Evolutionary conservation across 2,797 vertebrate species (phyloP).

Genomic region (Pteronotus mesoamericanus): DNA sequence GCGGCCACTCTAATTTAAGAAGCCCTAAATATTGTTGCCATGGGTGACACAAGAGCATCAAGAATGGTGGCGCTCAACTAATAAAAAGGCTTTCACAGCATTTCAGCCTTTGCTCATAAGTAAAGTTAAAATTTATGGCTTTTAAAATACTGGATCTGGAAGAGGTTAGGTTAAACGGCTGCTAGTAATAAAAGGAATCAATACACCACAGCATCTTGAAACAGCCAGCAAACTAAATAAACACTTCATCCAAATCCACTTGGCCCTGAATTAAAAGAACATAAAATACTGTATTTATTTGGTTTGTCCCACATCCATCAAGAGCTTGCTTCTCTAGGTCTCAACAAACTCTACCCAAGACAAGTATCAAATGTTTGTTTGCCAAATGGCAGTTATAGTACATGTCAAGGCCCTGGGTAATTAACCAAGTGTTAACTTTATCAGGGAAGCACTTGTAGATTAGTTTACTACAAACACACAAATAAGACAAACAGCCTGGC

Average conservation of each 20-base stretch:
- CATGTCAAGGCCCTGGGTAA: slow-evolving; percentile 79
- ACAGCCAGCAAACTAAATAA: slow-evolving; percentile 86
- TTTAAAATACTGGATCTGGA: slow-evolving; percentile 86
- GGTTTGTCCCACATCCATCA: slow-evolving; percentile 79
- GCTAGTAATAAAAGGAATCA: slow-evolving; percentile 87
- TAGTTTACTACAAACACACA: slow-evolving; percentile 75
- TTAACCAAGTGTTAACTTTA: slow-evolving; percentile 83
- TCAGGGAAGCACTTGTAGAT: slow-evolving; percentile 77
- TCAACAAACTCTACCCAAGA: slow-evolving; percentile 73
- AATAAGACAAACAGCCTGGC: slow-evolving; percentile 72
- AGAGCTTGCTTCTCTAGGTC: slow-evolving; percentile 72
- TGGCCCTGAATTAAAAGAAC: slow-evolving; percentile 87
- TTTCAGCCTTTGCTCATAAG: slow-evolving; percentile 81
- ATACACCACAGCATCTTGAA: slow-evolving; percentile 83
- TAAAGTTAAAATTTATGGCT: slow-evolving; percentile 86
- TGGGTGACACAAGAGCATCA: slow-evolving; percentile 76
- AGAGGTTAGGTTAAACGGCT: slow-evolving; percentile 86
- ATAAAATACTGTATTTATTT: slow-evolving; percentile 88
- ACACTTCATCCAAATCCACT: slow-evolving; percentile 88
- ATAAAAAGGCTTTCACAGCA: slow-evolving; percentile 85
- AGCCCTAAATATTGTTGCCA: slow-evolving; percentile 83
- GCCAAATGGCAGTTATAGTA: slow-evolving; percentile 80
- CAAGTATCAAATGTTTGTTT: slow-evolving; percentile 77
- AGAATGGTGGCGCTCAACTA: slow-evolving; percentile 78
- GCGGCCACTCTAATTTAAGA: slow-evolving; percentile 79